Percentiles rank a stretch among this genome's conserved stretches.
Evolutionary conservation across 2,113 vertebrate genomes (phyloP).

Genomic region (Semnornis frantzii): DNA sequence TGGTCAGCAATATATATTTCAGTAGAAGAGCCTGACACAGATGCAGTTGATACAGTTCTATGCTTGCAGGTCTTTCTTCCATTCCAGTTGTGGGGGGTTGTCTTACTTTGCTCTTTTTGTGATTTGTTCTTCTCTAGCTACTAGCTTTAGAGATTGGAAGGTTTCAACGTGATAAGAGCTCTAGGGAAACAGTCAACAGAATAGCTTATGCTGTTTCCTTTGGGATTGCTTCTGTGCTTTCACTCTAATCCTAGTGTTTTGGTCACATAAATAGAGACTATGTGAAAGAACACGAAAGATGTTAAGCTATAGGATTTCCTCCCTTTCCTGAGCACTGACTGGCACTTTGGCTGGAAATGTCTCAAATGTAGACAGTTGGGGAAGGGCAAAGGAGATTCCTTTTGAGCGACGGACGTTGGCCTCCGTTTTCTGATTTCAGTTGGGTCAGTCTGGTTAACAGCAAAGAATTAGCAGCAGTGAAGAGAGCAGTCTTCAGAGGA

Average conservation of each 20-base stretch:
- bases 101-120: background rate
- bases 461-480: background rate
- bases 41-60: background rate
- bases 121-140: background rate
- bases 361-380: background rate
- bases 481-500: background rate
- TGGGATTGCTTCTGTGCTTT: slow-evolving; percentile 1
- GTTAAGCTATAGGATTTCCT: background rate
- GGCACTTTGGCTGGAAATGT: background rate
- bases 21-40: background rate
- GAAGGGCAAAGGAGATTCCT: background rate
- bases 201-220: background rate
- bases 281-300: background rate
- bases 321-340: background rate
- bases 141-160: background rate
- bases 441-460: slow-evolving; percentile 1
- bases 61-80: background rate
- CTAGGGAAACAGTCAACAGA: slow-evolving; percentile 11
- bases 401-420: background rate
- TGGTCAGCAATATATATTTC: background rate
- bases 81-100: background rate
- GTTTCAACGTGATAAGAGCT: background rate
- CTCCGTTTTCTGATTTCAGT: background rate
- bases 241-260: slow-evolving; percentile 20
- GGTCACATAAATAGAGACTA: background rate